Base-by-base conservation (phyloP, 2,113 vertebrate genomes). In the Pachypanchax playfairii region DNA sequence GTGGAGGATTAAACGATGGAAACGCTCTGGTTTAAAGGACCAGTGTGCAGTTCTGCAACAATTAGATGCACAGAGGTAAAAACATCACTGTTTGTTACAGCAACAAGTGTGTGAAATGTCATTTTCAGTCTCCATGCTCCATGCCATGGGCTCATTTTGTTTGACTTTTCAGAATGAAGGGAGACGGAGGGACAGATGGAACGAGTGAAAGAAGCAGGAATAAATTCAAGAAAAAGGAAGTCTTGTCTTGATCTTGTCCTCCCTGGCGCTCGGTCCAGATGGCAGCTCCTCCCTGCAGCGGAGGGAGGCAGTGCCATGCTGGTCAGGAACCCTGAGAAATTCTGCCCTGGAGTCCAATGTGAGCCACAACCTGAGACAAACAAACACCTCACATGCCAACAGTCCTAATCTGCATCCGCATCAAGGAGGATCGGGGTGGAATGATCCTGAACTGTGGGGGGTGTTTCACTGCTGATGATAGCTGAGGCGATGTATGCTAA, bases 401-500 rank as follows among this genome's bases (percentile, higher is more conserved):
- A 6, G 46, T 24, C 62, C 29, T 68, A 48, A 70, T 78, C 75
- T 75, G 44, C 57, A 67, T 42, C 52, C 35, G 36, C 51, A 70
- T 63, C 38, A 26, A 29, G n/a, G 20, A 26, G 33, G 24, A 47
- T 3, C 43, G 2, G 18, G 47, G 56, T 14, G 51, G 35, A 78
- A 51, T 36, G 47, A 41, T 53, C 39, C 49, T 4, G 31, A 55
- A 38, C 62, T 2, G 24, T 41, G 41, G 74, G 77, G 26, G 69
- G 70, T 65, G 36, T 65, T 55, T 70, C 9, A 59, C 70, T 59
- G 62, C 74, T 29, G 56, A 69, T 65, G 53, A 65, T 69, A 22
- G 61, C 48, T 5, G 74, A 22, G 42, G 24, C 56, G 73, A 77
- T 64, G 75, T 48, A 35, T 58, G 66, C 60, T 69, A 82, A 75